A percentile compares a stretch with the other conserved stretches of the same genome.
Conservation (phyloP, 2,113 vertebrate genomes). For the Helogale parvula region DNA sequence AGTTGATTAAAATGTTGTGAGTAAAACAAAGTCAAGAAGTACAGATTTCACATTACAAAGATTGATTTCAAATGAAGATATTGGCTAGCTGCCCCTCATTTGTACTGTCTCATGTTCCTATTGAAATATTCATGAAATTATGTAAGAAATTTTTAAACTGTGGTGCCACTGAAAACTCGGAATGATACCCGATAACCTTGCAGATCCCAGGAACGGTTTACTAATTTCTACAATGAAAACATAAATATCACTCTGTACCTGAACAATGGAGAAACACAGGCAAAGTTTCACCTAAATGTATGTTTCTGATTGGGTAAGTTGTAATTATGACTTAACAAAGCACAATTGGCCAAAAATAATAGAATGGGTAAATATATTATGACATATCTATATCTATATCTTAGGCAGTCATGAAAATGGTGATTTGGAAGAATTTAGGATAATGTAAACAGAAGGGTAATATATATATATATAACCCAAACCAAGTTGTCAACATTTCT, state of each 20-base stretch:
- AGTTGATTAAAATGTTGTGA: background rate
- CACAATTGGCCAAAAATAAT: background rate
- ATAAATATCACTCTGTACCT: background rate
- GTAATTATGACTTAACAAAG: background rate
- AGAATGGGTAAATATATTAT: background rate
- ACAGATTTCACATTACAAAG: background rate
- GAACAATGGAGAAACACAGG: background rate
- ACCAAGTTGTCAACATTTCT: background rate
- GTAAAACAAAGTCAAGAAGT: background rate
- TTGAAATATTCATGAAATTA: conserved; percentile 35
- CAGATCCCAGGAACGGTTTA: background rate
- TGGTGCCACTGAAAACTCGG: background rate
- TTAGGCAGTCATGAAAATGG: background rate
- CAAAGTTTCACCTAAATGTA: background rate
- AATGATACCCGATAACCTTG: background rate
- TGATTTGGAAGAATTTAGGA: background rate
- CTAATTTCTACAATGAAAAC: background rate
- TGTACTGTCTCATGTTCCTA: background rate
- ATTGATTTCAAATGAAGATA: background rate
- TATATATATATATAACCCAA: background rate
- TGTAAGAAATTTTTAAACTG: background rate
- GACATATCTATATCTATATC: background rate
- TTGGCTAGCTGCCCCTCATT: background rate
- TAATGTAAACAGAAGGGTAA: background rate
- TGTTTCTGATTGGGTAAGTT: background rate